phyloP scores from a whole-genome alignment of 2,888 invertebrate species.

The Gymnosoma rotundatum region DNA sequence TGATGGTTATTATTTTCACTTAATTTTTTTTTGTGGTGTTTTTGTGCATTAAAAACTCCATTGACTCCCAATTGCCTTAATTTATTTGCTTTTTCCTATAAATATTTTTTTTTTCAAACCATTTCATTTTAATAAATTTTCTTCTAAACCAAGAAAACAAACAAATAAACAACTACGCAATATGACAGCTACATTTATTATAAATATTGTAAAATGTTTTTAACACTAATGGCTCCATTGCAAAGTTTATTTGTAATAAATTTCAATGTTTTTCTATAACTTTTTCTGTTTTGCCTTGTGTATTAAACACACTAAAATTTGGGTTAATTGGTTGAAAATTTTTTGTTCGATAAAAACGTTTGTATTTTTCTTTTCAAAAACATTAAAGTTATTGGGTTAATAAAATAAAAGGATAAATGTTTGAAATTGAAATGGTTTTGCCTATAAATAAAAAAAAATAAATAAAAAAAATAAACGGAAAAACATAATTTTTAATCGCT shows the following conservation, averaged over 20 bases:
- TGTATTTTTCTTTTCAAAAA: neutral
- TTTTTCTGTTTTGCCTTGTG: neutral
- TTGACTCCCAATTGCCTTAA: conserved; percentile 17
- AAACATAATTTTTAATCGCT: no score
- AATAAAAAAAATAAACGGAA: no score
- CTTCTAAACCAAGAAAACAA: conserved; percentile 14
- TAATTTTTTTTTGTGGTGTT: neutral
- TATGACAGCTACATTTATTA: conserved; percentile 47
- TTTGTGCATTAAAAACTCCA: neutral
- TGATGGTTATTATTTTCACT: neutral
- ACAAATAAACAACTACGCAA: conserved; percentile 36
- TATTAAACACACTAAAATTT: conserved; percentile 51
- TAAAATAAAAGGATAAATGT: conserved; percentile 12
- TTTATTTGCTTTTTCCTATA: conserved; percentile 1
- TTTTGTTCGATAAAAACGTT: neutral
- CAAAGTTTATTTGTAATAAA: conserved; percentile 58
- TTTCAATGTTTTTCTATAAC: conserved; percentile 38
- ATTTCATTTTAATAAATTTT: conserved; percentile 41
- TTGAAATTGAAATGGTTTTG: neutral
- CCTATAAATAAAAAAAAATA: neutral
- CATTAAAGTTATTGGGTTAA: conserved; percentile 33
- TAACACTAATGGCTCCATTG: conserved; percentile 46
- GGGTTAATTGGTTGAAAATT: conserved; percentile 57
- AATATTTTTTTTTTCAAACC: conserved; percentile 27
- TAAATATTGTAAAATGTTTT: conserved; percentile 49